Base-by-base conservation (phyloP, 2,797 vertebrate species). In the Tapirus indicus region DNA sequence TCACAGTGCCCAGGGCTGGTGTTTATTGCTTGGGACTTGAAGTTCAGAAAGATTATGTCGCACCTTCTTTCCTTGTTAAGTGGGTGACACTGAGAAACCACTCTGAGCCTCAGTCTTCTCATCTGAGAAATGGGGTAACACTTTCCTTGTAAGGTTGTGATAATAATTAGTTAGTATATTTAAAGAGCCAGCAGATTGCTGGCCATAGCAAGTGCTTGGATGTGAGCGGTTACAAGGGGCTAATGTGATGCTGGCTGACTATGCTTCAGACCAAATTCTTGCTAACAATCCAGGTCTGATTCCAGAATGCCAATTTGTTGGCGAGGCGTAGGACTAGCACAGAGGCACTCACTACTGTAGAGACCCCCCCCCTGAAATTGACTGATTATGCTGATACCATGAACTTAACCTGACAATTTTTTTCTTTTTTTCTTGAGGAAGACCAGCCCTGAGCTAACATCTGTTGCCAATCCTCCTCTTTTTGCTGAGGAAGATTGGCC, bases 211-310 rank as follows among this genome's bases (percentile, higher is more conserved):
- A 68, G 58, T 54, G 29, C 35, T 64, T 44, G 13, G 56, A 47
- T 5, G 8, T 1, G 0, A 47, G 62, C 41, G 25, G 38, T 77
- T 8, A 8, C 1, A 18, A 44, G 60, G 20, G 8, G 52, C n/a
- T 23, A 38, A 7, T 2, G n/a, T 25, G n/a, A 80, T 0, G 3
- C 49, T n/a, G 0, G n/a, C 52, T 41, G 2, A 20, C 25, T 49
- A 4, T 9, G 66, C 27, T 35, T 64, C 27, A 47, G 58, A 16
- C 35, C 41, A 54, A 23, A 60, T 68, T 29, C 38, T 58, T 60
- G 2, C 71, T 58, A 3, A 23, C 27, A 21, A 21, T 20, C 29
- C 32, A 14, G 47, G 60, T 64, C 77, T 85, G 75, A 44, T 13
- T 79, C 66, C 21, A 44, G 54, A 85, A 58, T 1, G 6, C n/a